Base-by-base conservation (phyloP, 2,888 invertebrate species). In the Nomada ruficornis region DNA sequence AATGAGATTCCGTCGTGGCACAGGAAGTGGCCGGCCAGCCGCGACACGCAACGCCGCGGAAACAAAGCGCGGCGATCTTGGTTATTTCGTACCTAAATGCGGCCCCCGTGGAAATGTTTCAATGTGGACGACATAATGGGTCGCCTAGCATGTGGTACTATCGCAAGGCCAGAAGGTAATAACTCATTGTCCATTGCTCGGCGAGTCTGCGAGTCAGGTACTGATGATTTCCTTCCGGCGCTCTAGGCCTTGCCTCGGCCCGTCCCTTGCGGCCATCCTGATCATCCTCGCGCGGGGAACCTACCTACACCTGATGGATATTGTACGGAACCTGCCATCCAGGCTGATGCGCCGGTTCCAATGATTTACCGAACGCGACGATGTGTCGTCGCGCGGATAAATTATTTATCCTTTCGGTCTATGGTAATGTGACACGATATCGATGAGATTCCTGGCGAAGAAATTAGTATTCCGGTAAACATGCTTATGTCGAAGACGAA, bases 191-290 rank as follows among this genome's bases (percentile, higher is more conserved):
- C 91, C 91, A 86, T 81, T 83, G 87, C 85, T 73, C 84, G 72
- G 84, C 86, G 88, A 86, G 85, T 83, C 88, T 76, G 81, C 83
- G 84, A 88, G 89, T 90, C 90, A 87, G 87, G 87, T 89, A 92
- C 91, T 89, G 91, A 92, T 92, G 90, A 90, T 90, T 92, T 92
- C 92, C 92, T 91, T 92, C 92, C 92, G 89, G 89, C 76, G 85
- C 63, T 79, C 76, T 76, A 74, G 75, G 62, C 80, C 77, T 80
- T 70, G 76, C 76, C 76, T 72, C 83, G 77, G 50, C 36, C 10
- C 59, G 50, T 20, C 50, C 62, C 42, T 54, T 7, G 15, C 67
- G 15, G 26, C 42, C 36, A 15, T 67, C 79, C 79, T 73, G 65
- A 55, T 59, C 71, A 65, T 68, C 47, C 73, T 71, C 77, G 77